Evolutionary conservation across 2,888 invertebrate genomes (phyloP).

Genomic region (Congeria kusceri): DNA sequence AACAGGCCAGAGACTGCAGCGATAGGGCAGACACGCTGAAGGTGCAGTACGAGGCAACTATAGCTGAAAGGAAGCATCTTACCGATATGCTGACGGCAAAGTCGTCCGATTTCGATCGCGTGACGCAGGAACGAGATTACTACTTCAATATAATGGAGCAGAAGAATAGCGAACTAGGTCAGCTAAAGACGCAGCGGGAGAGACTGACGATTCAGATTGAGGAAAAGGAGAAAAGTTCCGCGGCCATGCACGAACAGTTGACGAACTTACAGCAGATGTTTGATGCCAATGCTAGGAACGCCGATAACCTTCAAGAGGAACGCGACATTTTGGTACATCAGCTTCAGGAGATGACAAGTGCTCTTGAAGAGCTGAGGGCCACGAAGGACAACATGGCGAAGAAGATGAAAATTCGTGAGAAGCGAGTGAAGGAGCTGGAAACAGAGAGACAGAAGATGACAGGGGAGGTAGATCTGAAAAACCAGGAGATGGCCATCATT

Average conservation of each 20-base stretch:
- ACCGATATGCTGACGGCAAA: conserved; percentile 72
- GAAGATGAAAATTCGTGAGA: conserved; percentile 77
- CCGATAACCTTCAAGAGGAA: conserved; percentile 75
- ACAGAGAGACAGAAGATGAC: conserved; percentile 69
- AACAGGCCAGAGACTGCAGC: conserved; percentile 68
- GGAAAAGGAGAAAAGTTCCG: conserved; percentile 80
- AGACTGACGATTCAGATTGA: conserved; percentile 78
- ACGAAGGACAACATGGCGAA: conserved; percentile 73
- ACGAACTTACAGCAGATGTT: conserved; percentile 74
- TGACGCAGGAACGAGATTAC: conserved; percentile 79
- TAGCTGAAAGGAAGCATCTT: conserved; percentile 74
- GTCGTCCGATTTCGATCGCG: conserved; percentile 71
- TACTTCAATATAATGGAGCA: conserved; percentile 78
- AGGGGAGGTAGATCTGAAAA: conserved; percentile 64
- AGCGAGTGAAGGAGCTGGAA: conserved; percentile 74
- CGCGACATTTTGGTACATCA: conserved; percentile 72
- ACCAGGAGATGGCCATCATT: conserved; percentile 69
- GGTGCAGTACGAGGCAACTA: conserved; percentile 70
- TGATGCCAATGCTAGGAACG: conserved; percentile 71
- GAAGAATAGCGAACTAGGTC: conserved; percentile 74
- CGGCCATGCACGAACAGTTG: conserved; percentile 77
- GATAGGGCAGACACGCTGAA: conserved; percentile 71
- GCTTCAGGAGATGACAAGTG: conserved; percentile 71
- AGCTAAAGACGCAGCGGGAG: conserved; percentile 73
- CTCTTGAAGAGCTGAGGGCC: conserved; percentile 73